Evolutionary conservation across 2,888 invertebrate genomes (phyloP), one percentile per base, ranked within the genome.

Genomic region (Hartigia nigra): DNA sequence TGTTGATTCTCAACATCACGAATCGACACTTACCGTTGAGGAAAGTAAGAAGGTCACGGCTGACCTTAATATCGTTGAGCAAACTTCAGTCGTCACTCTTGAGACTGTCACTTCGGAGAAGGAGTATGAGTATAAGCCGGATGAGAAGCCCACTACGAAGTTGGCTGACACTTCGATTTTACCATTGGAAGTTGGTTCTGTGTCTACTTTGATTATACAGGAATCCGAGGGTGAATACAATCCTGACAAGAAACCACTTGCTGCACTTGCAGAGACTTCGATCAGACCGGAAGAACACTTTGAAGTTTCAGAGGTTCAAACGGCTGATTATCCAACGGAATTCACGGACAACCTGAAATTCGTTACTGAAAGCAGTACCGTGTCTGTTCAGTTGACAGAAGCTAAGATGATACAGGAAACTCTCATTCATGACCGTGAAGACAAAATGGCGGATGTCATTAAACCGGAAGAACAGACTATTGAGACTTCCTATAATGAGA

Each of bases 351-450:
- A 93, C 85, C 89, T 95, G 0, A 93, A 94, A 77, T 94, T 93
- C 81, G 88, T 92, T 79, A 92, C 92, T 4, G 94, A 95, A 86
- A 93, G 93, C 79, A 93, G 93, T 72, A 91, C 87, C 12, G 87
- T 93, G 79, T 91, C 92, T 37, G 86, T 95, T 34, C 93, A 95
- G 86, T 94, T 95, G 11, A 92, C 93, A 34, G 94, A 94, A 89
- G 95, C 95, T 1, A 95, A 94, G 88, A 93, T 95, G 86, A 90
- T 96, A 55, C 93, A 94, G 12, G 92, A 94, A 84, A 93, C 94
- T 4, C 86, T 94, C 32, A 88, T 94, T 31, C 95, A 95, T 82
- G 96, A 97, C 85, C 94, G 94, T 84, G 96, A 96, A 92, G 91
- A 86, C 1, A 86, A 86, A 5, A 86, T 91, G 75, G 92, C 92